Conservation (phyloP, 2,888 invertebrate genomes). For the Platypus cylindrus region DNA sequence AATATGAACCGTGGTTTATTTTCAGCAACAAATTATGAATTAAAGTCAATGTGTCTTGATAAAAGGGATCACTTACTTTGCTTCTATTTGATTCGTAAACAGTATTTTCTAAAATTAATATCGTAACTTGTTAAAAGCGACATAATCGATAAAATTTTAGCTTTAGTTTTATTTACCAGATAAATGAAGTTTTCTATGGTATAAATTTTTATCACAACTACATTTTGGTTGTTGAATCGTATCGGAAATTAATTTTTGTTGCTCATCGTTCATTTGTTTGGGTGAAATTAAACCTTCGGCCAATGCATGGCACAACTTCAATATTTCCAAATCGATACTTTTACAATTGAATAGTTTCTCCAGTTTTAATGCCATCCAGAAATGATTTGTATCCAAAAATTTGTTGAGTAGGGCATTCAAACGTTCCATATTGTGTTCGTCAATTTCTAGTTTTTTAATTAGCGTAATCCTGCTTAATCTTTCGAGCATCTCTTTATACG, state of each 20-base stretch:
- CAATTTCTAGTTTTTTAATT: slow-evolving; percentile 17
- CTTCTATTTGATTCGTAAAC: slow-evolving; percentile 11
- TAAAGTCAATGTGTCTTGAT: slow-evolving; percentile 29
- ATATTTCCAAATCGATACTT: slow-evolving; percentile 42
- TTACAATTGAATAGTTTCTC: slow-evolving; percentile 39
- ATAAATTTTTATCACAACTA: too few relatives aligned
- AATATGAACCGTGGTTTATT: slow-evolving; percentile 39
- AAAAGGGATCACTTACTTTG: slow-evolving; percentile 14
- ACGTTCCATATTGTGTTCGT: slow-evolving; percentile 20
- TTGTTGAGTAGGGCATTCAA: slow-evolving; percentile 18
- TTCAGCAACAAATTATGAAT: slow-evolving; percentile 40
- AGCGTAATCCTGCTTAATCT: slow-evolving; percentile 14
- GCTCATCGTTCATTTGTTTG: slow-evolving; percentile 49
- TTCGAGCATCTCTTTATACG: slow-evolving; percentile 20
- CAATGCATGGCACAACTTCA: slow-evolving; percentile 48
- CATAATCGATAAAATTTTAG: too few relatives aligned
- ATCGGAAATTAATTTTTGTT: slow-evolving; percentile 39
- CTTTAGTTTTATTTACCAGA: too few relatives aligned
- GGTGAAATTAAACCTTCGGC: slow-evolving; percentile 51
- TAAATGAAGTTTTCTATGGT: too few relatives aligned
- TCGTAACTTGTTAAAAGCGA: too few relatives aligned
- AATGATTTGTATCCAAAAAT: slow-evolving; percentile 43
- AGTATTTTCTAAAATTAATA: too few relatives aligned
- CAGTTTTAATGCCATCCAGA: slow-evolving; percentile 48
- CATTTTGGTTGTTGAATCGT: too few relatives aligned